Evolutionary conservation across 2,113 vertebrate species (phyloP).

Genomic region (Xiphophorus maculatus): DNA sequence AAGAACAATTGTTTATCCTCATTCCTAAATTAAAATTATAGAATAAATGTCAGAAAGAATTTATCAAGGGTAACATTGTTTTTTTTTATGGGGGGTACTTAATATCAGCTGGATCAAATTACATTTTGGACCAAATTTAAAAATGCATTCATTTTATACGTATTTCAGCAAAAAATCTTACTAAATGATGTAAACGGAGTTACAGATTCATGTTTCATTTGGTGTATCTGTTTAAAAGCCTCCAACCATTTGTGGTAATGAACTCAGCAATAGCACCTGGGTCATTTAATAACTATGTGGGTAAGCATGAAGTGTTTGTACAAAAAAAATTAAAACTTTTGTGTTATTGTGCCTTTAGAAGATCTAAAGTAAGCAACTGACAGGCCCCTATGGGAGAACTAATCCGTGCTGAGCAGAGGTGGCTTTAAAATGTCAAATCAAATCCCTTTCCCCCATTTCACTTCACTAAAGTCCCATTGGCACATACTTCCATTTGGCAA

Average conservation of each 20-base stretch:
- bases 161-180: background rate
- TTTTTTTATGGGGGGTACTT: no score
- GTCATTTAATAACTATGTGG: background rate
- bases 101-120: no score
- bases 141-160: background rate
- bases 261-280: background rate
- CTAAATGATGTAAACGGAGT: background rate
- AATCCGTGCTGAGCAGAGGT: slow-evolving; percentile 51
- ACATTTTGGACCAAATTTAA: background rate
- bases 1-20: no score
- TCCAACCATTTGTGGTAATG: background rate
- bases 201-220: background rate
- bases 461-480: slow-evolving; percentile 1
- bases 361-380: slow-evolving; percentile 36
- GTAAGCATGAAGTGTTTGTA: background rate
- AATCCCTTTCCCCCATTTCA: slow-evolving; percentile 37
- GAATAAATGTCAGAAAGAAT: no score
- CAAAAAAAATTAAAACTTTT: background rate
- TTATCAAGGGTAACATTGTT: no score
- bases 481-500: slow-evolving; percentile 18
- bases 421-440: slow-evolving; percentile 63
- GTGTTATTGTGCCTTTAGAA: background rate
- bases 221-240: background rate
- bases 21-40: no score
- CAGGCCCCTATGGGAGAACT: slow-evolving; percentile 35